Percentiles rank a stretch among this genome's conserved stretches.
Evolutionary conservation across 1,140 invertebrate species (phyloP).

Genomic region (Leptestheria dahalacensis): DNA sequence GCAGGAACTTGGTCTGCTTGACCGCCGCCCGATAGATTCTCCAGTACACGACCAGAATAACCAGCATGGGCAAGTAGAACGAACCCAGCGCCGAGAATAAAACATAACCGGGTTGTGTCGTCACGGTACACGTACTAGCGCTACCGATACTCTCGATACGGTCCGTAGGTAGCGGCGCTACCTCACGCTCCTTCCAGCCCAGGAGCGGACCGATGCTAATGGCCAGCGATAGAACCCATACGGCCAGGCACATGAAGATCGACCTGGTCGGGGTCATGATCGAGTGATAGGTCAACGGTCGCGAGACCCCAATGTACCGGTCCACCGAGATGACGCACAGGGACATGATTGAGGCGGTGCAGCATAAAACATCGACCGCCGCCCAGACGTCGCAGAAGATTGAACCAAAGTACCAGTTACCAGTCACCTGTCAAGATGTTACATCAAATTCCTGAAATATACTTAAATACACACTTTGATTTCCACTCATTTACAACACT

Average conservation of each 20-base stretch:
- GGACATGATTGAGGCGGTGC: constrained; percentile 45
- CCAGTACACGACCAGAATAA: constrained; percentile 52
- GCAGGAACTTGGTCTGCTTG: constrained; percentile 36
- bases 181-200: constrained; percentile 32
- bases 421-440: constrained; percentile 18
- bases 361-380: constrained; percentile 43
- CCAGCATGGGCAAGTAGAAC: constrained; percentile 52
- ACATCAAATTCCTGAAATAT: too few relatives aligned
- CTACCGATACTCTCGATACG: neutral
- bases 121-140: constrained; percentile 36
- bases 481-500: too few relatives aligned
- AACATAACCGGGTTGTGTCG: constrained; percentile 49
- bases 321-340: constrained; percentile 45
- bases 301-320: constrained; percentile 42
- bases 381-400: constrained; percentile 42
- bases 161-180: neutral
- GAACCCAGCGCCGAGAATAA: constrained; percentile 55
- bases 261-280: constrained; percentile 37
- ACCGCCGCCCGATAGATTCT: constrained; percentile 50
- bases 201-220: constrained; percentile 42
- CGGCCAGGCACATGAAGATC: constrained; percentile 24
- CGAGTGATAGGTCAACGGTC: constrained; percentile 35
- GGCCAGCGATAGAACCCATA: constrained; percentile 37
- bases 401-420: constrained; percentile 35
- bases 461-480: too few relatives aligned